Evolutionary conservation across 2,888 invertebrate species (phyloP).

Genomic region (Rutpela maculata): DNA sequence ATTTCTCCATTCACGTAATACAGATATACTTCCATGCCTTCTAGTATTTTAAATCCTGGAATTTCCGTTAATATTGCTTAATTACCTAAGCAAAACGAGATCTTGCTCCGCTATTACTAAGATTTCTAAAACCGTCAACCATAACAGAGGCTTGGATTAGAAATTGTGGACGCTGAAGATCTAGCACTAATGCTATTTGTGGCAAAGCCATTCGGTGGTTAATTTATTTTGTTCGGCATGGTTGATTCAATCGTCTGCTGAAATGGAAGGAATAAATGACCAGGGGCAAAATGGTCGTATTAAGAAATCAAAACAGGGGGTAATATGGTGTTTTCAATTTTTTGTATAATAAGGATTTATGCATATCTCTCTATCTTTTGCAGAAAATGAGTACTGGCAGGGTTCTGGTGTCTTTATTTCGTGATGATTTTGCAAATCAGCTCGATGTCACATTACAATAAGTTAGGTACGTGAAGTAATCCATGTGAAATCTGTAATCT

Average conservation of each 20-base stretch:
- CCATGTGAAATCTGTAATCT: constrained; percentile 87
- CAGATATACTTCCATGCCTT: constrained; percentile 93
- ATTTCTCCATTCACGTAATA: constrained; percentile 90
- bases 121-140: constrained; percentile 98
- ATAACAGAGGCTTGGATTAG: constrained; percentile 81
- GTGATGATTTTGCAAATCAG: constrained; percentile 97
- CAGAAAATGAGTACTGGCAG: constrained; percentile 93
- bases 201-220: constrained; percentile 86
- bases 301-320: constrained; percentile 98
- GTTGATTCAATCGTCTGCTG: constrained; percentile 87
- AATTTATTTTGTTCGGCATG: constrained; percentile 95
- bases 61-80: constrained; percentile 98
- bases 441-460: constrained; percentile 99
- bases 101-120: constrained; percentile 93
- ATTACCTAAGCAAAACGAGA: constrained; percentile 90
- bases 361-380: constrained; percentile 93
- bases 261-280: constrained; percentile 87
- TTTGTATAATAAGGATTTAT: constrained; percentile 99
- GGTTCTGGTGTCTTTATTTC: constrained; percentile 94
- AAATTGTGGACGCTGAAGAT: background rate
- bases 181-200: constrained; percentile 72
- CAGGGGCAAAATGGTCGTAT: constrained; percentile 94
- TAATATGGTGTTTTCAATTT: constrained; percentile 94
- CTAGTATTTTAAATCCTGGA: constrained; percentile 98
- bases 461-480: constrained; percentile 97